phyloP scores from a whole-genome alignment of 2,797 vertebrate genomes.

The Clarias pachynema region DNA sequence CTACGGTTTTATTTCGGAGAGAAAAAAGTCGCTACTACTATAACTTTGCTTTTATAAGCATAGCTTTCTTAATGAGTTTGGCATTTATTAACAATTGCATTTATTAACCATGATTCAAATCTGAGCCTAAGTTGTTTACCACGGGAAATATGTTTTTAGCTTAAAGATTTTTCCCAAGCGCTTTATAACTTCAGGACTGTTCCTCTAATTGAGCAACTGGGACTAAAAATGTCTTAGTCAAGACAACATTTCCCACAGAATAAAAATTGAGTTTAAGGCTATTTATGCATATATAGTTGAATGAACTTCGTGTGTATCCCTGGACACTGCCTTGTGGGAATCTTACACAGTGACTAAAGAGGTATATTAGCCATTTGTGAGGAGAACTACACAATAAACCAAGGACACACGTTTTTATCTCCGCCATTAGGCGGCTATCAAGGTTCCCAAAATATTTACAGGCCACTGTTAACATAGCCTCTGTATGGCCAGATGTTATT shows the following conservation, averaged over 20 bases:
- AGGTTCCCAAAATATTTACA: constrained; percentile 78
- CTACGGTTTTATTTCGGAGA: neutral
- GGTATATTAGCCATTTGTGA: constrained; percentile 53
- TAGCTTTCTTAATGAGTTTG: neutral
- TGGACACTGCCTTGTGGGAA: constrained; percentile 48
- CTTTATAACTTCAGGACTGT: neutral
- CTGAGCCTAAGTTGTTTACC: neutral
- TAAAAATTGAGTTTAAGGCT: neutral
- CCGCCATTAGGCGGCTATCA: constrained; percentile 66
- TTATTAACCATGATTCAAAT: neutral
- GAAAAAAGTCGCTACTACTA: neutral
- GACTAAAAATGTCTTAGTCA: neutral
- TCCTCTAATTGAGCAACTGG: neutral
- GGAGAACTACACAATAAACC: constrained; percentile 54
- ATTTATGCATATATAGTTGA: neutral
- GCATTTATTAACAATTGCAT: neutral
- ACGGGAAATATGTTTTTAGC: neutral
- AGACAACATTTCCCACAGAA: constrained; percentile 22
- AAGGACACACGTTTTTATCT: constrained; percentile 64
- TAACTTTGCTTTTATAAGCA: neutral
- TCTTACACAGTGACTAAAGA: constrained; percentile 59
- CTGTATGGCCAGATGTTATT: constrained; percentile 36
- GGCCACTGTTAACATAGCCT: constrained; percentile 59
- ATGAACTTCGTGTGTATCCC: neutral
- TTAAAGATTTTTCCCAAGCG: neutral